Percentiles rank a stretch among this genome's conserved stretches.
Conservation (phyloP, 2,888 invertebrate species). For the Brenthis hecate region DNA sequence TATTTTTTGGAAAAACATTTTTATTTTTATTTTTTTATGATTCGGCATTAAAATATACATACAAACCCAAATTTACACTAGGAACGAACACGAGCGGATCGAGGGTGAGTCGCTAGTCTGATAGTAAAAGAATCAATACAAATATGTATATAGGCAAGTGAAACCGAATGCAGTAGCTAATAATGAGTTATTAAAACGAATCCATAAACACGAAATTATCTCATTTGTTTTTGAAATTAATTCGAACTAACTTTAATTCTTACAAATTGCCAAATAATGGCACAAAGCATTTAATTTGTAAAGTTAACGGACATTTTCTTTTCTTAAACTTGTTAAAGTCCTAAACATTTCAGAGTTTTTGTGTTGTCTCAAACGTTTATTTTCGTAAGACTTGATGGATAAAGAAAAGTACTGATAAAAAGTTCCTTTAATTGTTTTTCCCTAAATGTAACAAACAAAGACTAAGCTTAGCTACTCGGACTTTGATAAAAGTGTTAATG, state of each 20-base stretch:
- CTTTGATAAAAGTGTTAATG: constrained; percentile 16
- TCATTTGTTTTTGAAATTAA: constrained; percentile 4
- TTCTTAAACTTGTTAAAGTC: constrained; percentile 19
- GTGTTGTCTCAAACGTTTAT: constrained; percentile 14
- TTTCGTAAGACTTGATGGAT: constrained; percentile 18
- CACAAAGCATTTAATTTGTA: constrained; percentile 21
- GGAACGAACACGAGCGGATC: too few species aligned
- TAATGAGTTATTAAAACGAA: background rate
- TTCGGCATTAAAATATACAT: too few species aligned
- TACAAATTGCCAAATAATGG: constrained; percentile 17
- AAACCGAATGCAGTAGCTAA: background rate
- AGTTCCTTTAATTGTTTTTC: constrained; percentile 18
- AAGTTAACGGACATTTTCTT: constrained; percentile 18
- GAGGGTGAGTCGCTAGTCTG: too few species aligned
- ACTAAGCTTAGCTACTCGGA: constrained; percentile 8
- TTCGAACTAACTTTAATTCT: background rate
- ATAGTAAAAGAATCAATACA: too few species aligned
- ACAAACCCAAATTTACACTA: too few species aligned
- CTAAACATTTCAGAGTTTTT: constrained; percentile 18
- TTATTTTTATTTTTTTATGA: too few species aligned
- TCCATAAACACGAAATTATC: background rate
- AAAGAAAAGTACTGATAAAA: constrained; percentile 22
- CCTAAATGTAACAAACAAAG: constrained; percentile 16
- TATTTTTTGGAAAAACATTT: too few species aligned
- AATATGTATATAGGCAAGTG: background rate